Percentiles rank a stretch among this genome's conserved stretches.
Conservation (phyloP, 2,113 vertebrate genomes). For the human region GRCh38 chr1:237133001-237133500, state of each 20-base stretch:
- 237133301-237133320: not conserved
- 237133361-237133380: not conserved
- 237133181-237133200: not conserved
- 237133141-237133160: not conserved
- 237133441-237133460: not conserved
- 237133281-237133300: not conserved
- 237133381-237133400: not conserved
- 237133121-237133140: too few species aligned
- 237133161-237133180: not conserved
- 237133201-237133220: not conserved
- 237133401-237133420: not conserved
- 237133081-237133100: not conserved
- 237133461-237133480: not conserved
- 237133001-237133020: not conserved
- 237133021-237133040: too few species aligned
- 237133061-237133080: not conserved
- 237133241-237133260: fast-evolving
- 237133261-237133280: not conserved
- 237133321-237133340: fast-evolving
- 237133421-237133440: not conserved
- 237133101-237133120: not conserved
- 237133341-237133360: not conserved
- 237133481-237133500: not conserved
- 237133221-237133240: not conserved
- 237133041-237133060: not conserved